Evolutionary conservation across 2,888 invertebrate genomes (phyloP).

Genomic region (Philereme transversata): DNA sequence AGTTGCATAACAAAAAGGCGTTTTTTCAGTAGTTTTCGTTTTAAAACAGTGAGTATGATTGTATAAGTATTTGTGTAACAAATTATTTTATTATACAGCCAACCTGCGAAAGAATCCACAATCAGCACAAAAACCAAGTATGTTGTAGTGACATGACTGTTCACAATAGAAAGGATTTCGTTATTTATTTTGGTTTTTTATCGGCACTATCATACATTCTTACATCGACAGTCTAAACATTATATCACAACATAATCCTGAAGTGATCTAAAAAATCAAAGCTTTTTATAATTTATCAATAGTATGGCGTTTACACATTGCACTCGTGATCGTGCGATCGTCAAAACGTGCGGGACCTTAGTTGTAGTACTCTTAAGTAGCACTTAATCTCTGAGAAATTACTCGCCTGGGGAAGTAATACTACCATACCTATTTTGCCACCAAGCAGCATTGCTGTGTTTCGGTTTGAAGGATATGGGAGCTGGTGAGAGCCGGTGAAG

Average conservation of each 20-base stretch:
- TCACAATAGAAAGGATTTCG: conserved; percentile 13
- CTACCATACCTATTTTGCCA: too few relatives aligned
- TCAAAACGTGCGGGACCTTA: too few relatives aligned
- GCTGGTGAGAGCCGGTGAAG: too few relatives aligned
- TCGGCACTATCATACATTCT: background rate
- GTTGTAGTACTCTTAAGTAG: too few relatives aligned
- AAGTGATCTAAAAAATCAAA: background rate
- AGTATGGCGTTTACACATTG: background rate
- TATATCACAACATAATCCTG: too few relatives aligned
- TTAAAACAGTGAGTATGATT: background rate
- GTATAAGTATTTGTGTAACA: conserved; percentile 33
- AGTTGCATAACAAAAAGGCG: too few relatives aligned
- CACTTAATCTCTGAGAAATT: too few relatives aligned
- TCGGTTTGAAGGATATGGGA: too few relatives aligned
- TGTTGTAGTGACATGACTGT: conserved; percentile 66
- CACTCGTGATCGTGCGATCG: too few relatives aligned
- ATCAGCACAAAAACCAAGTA: conserved; percentile 65
- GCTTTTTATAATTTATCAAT: background rate
- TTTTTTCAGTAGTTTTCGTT: too few relatives aligned
- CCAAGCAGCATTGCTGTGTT: too few relatives aligned
- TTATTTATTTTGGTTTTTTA: background rate
- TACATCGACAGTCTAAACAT: background rate
- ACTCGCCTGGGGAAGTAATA: too few relatives aligned
- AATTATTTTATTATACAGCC: conserved; percentile 57
- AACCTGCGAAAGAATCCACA: conserved; percentile 67